phyloP scores from a whole-genome alignment of 2,888 invertebrate genomes.

The Graphium colonna region DNA sequence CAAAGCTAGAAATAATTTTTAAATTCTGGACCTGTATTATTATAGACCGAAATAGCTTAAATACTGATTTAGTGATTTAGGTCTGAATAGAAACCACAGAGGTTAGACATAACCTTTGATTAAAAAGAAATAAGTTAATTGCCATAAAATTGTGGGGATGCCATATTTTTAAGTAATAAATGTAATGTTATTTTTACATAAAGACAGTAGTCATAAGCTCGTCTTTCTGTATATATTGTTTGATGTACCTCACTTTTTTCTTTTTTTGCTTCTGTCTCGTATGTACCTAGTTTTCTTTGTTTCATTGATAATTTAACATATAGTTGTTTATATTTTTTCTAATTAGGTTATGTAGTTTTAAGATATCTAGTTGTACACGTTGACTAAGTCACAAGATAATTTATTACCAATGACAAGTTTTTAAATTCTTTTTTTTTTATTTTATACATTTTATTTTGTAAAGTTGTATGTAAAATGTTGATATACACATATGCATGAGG shows the following conservation, averaged over 20 bases:
- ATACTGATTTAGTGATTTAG: neutral
- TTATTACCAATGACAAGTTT: constrained; percentile 79
- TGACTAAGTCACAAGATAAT: constrained; percentile 79
- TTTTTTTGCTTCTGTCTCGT: constrained; percentile 50
- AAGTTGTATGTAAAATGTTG: constrained; percentile 63
- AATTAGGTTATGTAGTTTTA: constrained; percentile 32
- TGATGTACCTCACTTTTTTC: constrained; percentile 58
- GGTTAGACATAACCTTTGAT: neutral
- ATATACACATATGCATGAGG: constrained; percentile 51
- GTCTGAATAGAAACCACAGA: neutral
- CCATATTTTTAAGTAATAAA: constrained; percentile 57
- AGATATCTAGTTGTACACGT: constrained; percentile 58
- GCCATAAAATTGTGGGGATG: constrained; percentile 73
- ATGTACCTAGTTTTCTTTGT: constrained; percentile 33
- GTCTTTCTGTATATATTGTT: constrained; percentile 47
- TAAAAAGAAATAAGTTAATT: constrained; percentile 44
- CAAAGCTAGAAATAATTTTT: no score
- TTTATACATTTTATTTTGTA: constrained; percentile 48
- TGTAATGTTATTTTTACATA: constrained; percentile 45
- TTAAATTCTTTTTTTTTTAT: constrained; percentile 65
- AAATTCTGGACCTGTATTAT: no score
- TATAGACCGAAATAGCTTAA: no score
- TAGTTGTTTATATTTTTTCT: constrained; percentile 30
- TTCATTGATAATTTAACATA: constrained; percentile 42
- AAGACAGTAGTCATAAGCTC: constrained; percentile 50